These are phyloP conservation scores for Chaunax sp. DNA, from an alignment of 2,797 vertebrate genomes.

Conservation along the genomic window DNA sequence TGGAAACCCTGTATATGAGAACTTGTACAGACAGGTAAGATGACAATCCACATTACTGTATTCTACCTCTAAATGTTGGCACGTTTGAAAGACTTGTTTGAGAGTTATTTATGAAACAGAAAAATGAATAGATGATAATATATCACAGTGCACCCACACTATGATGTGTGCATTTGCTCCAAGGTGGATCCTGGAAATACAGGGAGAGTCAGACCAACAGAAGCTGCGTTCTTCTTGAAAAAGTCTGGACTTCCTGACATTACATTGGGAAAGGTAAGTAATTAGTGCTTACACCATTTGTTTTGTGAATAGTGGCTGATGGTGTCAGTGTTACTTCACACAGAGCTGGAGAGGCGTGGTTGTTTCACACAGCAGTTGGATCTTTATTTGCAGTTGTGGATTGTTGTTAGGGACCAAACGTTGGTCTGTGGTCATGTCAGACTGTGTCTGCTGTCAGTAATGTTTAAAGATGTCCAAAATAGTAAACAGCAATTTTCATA, in stretches of 20 bases:
- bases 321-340: not conserved
- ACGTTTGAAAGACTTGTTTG: not conserved
- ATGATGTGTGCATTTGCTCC: slow-evolving; percentile 12
- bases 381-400: too few species aligned
- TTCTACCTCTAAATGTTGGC: too few species aligned
- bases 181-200: slow-evolving; percentile 96
- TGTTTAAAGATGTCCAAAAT: too few species aligned
- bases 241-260: slow-evolving; percentile 94
- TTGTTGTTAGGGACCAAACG: too few species aligned
- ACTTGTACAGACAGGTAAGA: slow-evolving; percentile 94
- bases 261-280: slow-evolving; percentile 95
- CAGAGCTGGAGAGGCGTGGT: too few species aligned
- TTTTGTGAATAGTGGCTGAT: too few species aligned
- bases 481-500: too few species aligned
- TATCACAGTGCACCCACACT: not conserved
- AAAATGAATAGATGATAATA: not conserved
- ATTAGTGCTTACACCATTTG: slow-evolving; percentile 39
- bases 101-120: not conserved
- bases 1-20: slow-evolving; percentile 93
- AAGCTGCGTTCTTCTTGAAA: slow-evolving; percentile 96
- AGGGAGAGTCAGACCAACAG: slow-evolving; percentile 93
- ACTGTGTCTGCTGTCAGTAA: too few species aligned
- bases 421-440: too few species aligned
- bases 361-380: too few species aligned
- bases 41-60: not conserved